phyloP scores from a whole-genome alignment of 1,140 invertebrate genomes.

The Cydia strobilella region DNA sequence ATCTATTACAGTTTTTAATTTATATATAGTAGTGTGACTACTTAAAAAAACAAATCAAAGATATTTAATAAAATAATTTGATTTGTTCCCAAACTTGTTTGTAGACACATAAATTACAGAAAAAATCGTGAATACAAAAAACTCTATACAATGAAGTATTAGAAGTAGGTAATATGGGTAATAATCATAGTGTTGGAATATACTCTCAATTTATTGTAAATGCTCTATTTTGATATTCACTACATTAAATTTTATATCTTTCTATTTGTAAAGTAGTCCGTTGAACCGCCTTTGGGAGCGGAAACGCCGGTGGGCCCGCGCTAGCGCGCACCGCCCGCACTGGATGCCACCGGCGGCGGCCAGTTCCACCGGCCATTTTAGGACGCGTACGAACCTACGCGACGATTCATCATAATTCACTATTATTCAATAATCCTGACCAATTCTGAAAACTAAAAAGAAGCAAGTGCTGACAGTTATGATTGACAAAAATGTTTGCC shows the following conservation, averaged over 20 bases:
- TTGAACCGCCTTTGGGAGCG: conserved; percentile 56
- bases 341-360: conserved; percentile 45
- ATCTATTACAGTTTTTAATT: no score
- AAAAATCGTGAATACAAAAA: not conserved
- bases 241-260: conserved; percentile 7
- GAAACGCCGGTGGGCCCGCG: conserved; percentile 45
- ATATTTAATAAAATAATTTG: no score
- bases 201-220: not conserved
- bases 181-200: not conserved
- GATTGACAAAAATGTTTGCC: no score
- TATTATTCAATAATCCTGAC: not conserved
- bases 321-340: conserved; percentile 48
- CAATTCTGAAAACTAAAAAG: not conserved
- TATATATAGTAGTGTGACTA: no score
- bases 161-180: not conserved
- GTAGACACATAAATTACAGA: no score
- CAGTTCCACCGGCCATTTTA: conserved; percentile 32
- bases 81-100: no score
- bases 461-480: not conserved
- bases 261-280: conserved; percentile 40
- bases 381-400: not conserved
- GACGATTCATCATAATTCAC: conserved; percentile 1
- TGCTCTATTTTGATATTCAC: not conserved
- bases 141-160: not conserved
- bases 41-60: no score